Conservation (phyloP, 1,140 invertebrate genomes). For the Triops cancriformis region DNA sequence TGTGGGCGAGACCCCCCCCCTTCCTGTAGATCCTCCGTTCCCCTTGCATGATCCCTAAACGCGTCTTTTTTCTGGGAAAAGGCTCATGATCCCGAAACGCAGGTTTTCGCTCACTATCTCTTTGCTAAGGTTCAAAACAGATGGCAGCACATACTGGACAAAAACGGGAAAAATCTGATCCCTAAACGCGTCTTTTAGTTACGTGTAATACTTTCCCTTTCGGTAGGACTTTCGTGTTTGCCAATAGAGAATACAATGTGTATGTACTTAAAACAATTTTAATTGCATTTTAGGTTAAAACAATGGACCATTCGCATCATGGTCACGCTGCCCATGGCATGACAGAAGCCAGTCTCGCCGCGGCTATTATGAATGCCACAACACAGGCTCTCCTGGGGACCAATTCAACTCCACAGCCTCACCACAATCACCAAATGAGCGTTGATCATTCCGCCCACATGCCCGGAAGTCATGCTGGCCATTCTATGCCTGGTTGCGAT, state of each 20-base stretch:
- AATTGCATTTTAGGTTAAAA: not conserved
- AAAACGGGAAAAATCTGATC: too few relatives aligned
- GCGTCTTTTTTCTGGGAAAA: too few relatives aligned
- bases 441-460: not conserved
- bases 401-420: slow-evolving; percentile 3
- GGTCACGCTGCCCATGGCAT: slow-evolving; percentile 15
- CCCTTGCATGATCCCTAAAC: too few relatives aligned
- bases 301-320: slow-evolving; percentile 23
- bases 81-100: too few relatives aligned
- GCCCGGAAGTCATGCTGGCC: not conserved
- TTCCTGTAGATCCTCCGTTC: too few relatives aligned
- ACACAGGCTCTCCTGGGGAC: slow-evolving; percentile 4
- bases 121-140: too few relatives aligned
- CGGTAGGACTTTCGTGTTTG: not conserved
- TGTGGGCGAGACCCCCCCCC: too few relatives aligned
- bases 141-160: too few relatives aligned
- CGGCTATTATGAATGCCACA: slow-evolving; percentile 7
- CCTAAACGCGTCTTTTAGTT: too few relatives aligned
- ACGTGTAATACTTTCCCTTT: too few relatives aligned
- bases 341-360: not conserved
- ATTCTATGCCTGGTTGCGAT: not conserved
- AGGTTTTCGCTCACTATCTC: too few relatives aligned
- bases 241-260: not conserved
- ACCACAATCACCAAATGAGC: not conserved
- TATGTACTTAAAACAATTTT: not conserved